These are phyloP conservation scores for Elephas maximus DNA, from an alignment of 2,113 vertebrate species.

Conservation along the genomic window DNA sequence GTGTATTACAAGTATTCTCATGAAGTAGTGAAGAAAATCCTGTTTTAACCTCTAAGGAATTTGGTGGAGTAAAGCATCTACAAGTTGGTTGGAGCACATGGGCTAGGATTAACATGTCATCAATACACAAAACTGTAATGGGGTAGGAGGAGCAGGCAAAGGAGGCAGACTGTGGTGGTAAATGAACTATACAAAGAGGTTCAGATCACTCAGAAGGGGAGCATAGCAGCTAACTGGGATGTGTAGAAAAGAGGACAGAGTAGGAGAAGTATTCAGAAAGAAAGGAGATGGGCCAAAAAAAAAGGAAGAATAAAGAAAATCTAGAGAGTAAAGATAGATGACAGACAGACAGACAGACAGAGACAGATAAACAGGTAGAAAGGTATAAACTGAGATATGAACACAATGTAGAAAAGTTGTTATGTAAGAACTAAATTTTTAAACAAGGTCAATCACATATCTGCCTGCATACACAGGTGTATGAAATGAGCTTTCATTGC, in stretches of 20 bases:
- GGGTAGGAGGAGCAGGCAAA: neutral
- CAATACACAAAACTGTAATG: neutral
- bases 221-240: neutral
- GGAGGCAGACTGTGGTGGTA: neutral
- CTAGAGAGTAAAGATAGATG: neutral
- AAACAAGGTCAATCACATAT: neutral
- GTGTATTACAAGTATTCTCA: neutral
- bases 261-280: neutral
- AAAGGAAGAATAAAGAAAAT: neutral
- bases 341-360: no score
- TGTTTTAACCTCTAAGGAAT: neutral
- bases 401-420: neutral
- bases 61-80: neutral
- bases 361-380: neutral
- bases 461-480: neutral
- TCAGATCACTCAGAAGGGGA: neutral
- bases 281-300: neutral
- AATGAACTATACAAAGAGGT: neutral
- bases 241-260: neutral
- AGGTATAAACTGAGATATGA: neutral
- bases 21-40: neutral
- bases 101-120: neutral
- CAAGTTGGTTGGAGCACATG: neutral
- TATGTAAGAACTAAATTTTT: neutral
- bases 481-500: neutral